Evolutionary conservation across 2,888 invertebrate genomes (phyloP).

Genomic region (Galerucella calmariensis): DNA sequence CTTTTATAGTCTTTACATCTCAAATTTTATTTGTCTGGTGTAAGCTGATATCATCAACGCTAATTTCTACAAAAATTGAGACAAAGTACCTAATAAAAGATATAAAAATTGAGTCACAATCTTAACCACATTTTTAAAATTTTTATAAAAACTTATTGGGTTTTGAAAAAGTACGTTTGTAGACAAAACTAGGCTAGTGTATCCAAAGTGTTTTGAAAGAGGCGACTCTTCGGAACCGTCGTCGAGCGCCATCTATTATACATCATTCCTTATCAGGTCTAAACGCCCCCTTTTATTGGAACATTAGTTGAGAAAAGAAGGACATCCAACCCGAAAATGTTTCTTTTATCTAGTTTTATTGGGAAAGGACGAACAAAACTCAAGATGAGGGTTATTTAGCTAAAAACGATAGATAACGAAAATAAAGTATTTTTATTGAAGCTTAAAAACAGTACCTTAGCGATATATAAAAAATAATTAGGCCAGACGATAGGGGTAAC

Average conservation of each 20-base stretch:
- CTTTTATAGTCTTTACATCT: background rate
- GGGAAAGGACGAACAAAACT: slow-evolving; percentile 22
- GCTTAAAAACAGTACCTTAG: no score
- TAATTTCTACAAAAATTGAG: no score
- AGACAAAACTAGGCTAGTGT: background rate
- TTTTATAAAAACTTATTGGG: no score
- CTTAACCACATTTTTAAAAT: no score
- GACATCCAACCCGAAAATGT: slow-evolving; percentile 30
- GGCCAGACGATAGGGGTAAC: no score
- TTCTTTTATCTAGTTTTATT: slow-evolving; percentile 34
- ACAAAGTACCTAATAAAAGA: no score
- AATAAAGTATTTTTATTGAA: background rate
- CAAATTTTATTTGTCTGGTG: no score
- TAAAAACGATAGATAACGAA: slow-evolving; percentile 24
- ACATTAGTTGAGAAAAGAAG: slow-evolving; percentile 26
- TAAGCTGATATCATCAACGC: no score
- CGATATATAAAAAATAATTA: no score
- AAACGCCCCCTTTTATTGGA: slow-evolving; percentile 28
- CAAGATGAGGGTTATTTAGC: slow-evolving; percentile 29
- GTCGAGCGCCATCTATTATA: slow-evolving; percentile 23
- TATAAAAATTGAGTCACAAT: no score
- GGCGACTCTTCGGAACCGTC: background rate
- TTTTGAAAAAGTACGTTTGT: background rate
- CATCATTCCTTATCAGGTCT: slow-evolving; percentile 32
- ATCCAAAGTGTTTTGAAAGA: background rate